A percentile compares a stretch with the other conserved stretches of the same genome.
phyloP scores from a whole-genome alignment of 2,888 invertebrate species.

The Petrolisthes manimaculis region DNA sequence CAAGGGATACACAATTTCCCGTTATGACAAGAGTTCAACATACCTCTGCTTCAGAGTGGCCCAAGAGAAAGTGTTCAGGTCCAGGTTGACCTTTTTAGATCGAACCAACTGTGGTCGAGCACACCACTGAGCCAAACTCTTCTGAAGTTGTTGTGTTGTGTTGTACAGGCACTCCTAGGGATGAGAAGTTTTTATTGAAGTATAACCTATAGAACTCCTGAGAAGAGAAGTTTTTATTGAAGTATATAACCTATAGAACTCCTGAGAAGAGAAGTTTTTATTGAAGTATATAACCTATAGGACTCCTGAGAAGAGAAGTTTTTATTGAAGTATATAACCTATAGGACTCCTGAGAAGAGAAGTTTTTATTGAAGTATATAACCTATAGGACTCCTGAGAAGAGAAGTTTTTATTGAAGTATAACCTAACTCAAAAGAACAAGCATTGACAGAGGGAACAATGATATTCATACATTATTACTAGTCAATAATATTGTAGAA shows the following conservation, averaged over 20 bases:
- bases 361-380: not conserved
- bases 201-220: constrained; percentile 69
- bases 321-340: too few species aligned
- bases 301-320: constrained; percentile 70
- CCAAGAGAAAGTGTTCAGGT: constrained; percentile 62
- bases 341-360: constrained; percentile 71
- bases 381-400: constrained; percentile 72
- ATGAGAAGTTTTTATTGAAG: constrained; percentile 23
- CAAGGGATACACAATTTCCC: not conserved
- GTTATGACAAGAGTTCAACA: constrained; percentile 45
- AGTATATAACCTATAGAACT: too few species aligned
- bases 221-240: constrained; percentile 66
- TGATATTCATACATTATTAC: too few species aligned
- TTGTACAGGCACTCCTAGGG: constrained; percentile 75
- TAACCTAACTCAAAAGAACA: too few species aligned
- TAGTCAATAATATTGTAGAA: too few species aligned
- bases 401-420: not conserved
- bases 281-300: too few species aligned
- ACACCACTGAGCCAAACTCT: constrained; percentile 73
- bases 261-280: constrained; percentile 67
- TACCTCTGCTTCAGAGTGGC: constrained; percentile 54
- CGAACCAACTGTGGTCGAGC: constrained; percentile 71
- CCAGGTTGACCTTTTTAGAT: constrained; percentile 61
- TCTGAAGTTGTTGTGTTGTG: constrained; percentile 74
- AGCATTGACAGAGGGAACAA: too few species aligned